phyloP scores from a whole-genome alignment of 2,888 invertebrate species.

The Merodon equestris region DNA sequence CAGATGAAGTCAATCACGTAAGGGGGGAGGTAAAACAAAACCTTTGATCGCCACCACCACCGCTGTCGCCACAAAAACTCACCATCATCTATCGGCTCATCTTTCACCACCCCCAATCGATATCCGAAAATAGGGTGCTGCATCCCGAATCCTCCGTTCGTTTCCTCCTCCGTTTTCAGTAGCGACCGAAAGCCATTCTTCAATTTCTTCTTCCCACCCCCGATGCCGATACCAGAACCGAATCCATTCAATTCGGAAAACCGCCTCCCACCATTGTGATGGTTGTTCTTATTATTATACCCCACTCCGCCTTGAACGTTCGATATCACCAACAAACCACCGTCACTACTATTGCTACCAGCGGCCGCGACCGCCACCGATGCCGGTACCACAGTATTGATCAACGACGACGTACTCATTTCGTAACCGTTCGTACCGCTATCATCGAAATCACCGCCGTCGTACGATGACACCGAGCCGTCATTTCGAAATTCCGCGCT shows the following conservation, averaged over 20 bases:
- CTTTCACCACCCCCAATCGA: constrained; percentile 75
- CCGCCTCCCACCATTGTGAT: constrained; percentile 27
- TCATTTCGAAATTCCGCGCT: constrained; percentile 64
- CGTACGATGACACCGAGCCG: constrained; percentile 64
- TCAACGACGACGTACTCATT: constrained; percentile 32
- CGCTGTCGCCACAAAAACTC: constrained; percentile 29
- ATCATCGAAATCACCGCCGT: constrained; percentile 60
- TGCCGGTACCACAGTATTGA: no score
- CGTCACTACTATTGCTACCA: constrained; percentile 50
- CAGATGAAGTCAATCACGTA: no score
- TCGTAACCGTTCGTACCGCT: constrained; percentile 44
- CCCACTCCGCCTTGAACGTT: constrained; percentile 57
- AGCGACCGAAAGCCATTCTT: constrained; percentile 53
- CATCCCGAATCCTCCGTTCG: constrained; percentile 70
- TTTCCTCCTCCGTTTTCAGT: constrained; percentile 62
- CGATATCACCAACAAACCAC: constrained; percentile 61
- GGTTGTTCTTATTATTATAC: constrained; percentile 16
- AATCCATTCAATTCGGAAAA: constrained; percentile 42
- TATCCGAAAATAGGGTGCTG: constrained; percentile 78
- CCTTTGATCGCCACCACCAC: no score
- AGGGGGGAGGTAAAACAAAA: background rate
- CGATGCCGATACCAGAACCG: constrained; percentile 1
- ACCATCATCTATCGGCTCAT: constrained; percentile 77
- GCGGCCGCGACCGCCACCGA: constrained; percentile 30
- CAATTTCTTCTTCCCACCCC: constrained; percentile 25